A percentile compares a stretch with the other conserved stretches of the same genome.
Conservation (phyloP, 2,888 invertebrate species). For the Eupithecia insigniata region DNA sequence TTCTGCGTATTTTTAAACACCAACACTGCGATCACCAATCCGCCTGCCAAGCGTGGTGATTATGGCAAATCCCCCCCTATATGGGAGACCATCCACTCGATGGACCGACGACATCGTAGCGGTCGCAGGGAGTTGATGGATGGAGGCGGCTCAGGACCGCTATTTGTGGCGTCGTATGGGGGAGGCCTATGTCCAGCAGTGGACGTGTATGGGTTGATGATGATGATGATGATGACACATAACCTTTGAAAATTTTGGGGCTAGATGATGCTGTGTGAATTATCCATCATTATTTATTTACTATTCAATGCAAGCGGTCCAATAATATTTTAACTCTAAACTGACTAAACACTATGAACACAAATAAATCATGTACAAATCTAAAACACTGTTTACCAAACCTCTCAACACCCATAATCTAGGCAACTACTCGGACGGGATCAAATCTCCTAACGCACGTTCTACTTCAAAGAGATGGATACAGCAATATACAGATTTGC, state of each 20-base stretch:
- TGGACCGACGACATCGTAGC: no score
- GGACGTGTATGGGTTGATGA: no score
- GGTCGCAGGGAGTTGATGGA: no score
- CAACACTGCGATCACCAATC: no score
- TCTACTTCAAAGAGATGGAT: background rate
- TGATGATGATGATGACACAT: no score
- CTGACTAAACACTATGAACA: background rate
- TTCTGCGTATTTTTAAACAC: no score
- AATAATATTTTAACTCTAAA: background rate
- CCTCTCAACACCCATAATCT: conserved; percentile 24
- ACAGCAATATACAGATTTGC: conserved; percentile 5
- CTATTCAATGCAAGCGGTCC: background rate
- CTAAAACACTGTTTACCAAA: background rate
- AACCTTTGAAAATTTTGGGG: background rate
- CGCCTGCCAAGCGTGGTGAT: no score
- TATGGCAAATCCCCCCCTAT: no score
- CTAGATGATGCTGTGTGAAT: background rate
- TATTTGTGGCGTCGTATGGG: no score
- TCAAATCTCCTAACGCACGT: background rate
- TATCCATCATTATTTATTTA: background rate
- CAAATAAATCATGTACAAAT: background rate
- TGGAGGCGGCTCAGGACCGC: no score
- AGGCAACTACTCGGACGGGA: background rate
- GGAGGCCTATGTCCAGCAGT: no score
- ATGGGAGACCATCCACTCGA: no score